Base-by-base conservation (phyloP, 1,140 invertebrate species). In the Pseudomyrmex gracilis region DNA sequence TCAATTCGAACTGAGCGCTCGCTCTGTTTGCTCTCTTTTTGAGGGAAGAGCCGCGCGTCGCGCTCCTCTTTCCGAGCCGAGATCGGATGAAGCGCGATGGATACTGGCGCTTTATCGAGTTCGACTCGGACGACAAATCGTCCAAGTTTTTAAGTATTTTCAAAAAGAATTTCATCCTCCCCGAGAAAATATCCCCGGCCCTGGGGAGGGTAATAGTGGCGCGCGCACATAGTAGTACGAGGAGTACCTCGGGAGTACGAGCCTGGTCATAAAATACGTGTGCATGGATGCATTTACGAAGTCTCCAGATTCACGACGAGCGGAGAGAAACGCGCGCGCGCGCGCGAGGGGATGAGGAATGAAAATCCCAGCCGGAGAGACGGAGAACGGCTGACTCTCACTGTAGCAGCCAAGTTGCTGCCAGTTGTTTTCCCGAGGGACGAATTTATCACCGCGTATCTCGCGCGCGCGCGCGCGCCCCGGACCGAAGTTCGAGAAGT, bases 131-230 rank as follows among this genome's bases (percentile, higher is more conserved):
- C 87, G 89, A 92, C 89, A 89, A 92, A 92, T 92, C 86, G 88
- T 71, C 85, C 73, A 92, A 93, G 86, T 93, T 93, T 93, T 92
- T 87, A 90, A 92, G 91, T 93, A 92, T 90, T 91, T 90, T 86
- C 80, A 78, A 92, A 90, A 88, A 84, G 86, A 90, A 90, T 89
- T 89, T 73, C 70, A 85, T 90, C 86, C 71, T 71, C 5, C 34
- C 5, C 34, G 74, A 73, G 74, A 87, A 90, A 92, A 92, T 91
- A 91, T 86, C 85, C 49, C 15, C 13, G 71, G n/a, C 49, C 47
- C 68, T 20, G 8, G 58, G n/a, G n/a, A n/a, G n/a, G n/a, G 53
- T 58, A 82, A 85, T 53, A 22, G 47, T 17, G 45, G 17, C 43
- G 24, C 76, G 64, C 49, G 17, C n/a, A 58, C 2, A n/a, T n/a